These are phyloP conservation scores for Paramormyrops hopkinsi DNA, from an alignment of 2,797 vertebrate species.

Conservation along the genomic window DNA sequence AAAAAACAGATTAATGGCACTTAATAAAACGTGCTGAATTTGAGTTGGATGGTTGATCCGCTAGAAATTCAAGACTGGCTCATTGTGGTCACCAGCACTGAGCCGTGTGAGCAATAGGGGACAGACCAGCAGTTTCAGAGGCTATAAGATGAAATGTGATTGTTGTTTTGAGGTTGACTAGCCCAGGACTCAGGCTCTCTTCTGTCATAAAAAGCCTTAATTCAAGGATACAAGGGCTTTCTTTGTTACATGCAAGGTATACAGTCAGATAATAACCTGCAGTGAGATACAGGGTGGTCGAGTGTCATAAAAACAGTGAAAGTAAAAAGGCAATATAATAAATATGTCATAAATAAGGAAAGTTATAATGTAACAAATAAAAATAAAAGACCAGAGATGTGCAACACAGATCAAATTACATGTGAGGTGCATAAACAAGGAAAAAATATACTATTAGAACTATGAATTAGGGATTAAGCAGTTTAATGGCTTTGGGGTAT, in stretches of 20 bases:
- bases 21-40: neutral
- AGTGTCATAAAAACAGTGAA: neutral
- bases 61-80: neutral
- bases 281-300: neutral
- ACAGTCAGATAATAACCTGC: neutral
- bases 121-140: neutral
- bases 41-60: neutral
- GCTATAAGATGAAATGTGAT: neutral
- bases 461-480: neutral
- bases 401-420: neutral
- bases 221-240: neutral
- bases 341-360: neutral
- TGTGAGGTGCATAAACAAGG: neutral
- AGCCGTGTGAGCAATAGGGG: neutral
- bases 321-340: neutral
- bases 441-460: neutral
- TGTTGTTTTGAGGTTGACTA: neutral
- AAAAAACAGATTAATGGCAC: neutral
- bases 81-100: neutral
- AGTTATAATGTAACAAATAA: neutral
- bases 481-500: neutral
- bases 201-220: neutral
- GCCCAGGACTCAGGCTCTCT: neutral
- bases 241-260: neutral
- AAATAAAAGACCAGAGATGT: neutral